Percentiles rank a stretch among this genome's conserved stretches.
phyloP scores from a whole-genome alignment of 2,888 invertebrate species.

The Amblyjoppa fuscipennis region DNA sequence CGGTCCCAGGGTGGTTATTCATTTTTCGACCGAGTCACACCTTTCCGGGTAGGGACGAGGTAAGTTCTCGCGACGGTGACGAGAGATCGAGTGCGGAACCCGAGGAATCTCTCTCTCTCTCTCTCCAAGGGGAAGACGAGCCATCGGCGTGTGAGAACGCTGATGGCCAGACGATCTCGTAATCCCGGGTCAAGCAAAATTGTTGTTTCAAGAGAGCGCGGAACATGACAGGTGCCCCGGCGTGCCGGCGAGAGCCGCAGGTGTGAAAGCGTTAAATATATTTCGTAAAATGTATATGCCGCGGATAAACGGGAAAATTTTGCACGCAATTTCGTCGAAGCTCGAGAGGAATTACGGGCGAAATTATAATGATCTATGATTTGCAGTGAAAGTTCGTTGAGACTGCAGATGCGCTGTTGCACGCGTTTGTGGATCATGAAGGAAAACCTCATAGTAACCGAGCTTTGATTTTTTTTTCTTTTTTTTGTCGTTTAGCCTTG shows the following conservation, averaged over 20 bases:
- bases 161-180: constrained; percentile 67
- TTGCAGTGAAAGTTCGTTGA: constrained; percentile 6
- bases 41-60: constrained; percentile 58
- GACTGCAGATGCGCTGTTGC: neutral
- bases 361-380: constrained; percentile 18
- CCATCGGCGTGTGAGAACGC: constrained; percentile 18
- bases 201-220: constrained; percentile 84
- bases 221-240: constrained; percentile 83
- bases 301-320: neutral
- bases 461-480: too few species aligned
- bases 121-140: constrained; percentile 18
- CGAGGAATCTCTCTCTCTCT: constrained; percentile 13
- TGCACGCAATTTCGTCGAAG: constrained; percentile 16
- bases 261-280: constrained; percentile 75
- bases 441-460: neutral
- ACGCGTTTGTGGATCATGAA: neutral
- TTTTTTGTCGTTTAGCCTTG: too few species aligned
- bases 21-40: constrained; percentile 75
- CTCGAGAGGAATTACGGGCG: neutral
- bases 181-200: constrained; percentile 80
- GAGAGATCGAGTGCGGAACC: constrained; percentile 52
- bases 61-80: constrained; percentile 24
- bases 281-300: constrained; percentile 44
- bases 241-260: constrained; percentile 81
- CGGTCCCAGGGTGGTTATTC: constrained; percentile 71